Evolutionary conservation across 2,888 invertebrate genomes (phyloP), one percentile per base, ranked within the genome.

Genomic region (Malthinus seriepunctatus): DNA sequence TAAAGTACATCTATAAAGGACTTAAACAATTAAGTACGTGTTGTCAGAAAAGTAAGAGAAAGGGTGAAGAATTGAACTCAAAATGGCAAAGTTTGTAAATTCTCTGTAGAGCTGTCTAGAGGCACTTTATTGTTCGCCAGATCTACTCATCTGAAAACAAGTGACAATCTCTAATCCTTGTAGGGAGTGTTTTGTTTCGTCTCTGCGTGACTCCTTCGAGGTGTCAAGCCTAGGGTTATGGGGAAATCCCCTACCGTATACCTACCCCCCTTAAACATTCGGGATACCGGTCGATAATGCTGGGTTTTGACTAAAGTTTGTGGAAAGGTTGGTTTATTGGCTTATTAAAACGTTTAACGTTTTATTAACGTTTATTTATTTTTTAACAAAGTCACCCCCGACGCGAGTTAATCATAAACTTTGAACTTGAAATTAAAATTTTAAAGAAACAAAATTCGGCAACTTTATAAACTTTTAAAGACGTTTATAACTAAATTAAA

Each of bases 111-210:
- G 67, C 63, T 67, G 67, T 66, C 66, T 68, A 66, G 69, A 56
- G 67, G 70, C 67, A 69, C 69, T 71, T 71, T 71, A 72, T 72
- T 72, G 71, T 71, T 71, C 66, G 64, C 66, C 63, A 65, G 70
- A 72, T 72, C 73, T 70, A 71, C 71, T 72, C 73, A 68, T 71
- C 71, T 67, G 72, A 71, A 73, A 71, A 70, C 73, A 71, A 72
- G 71, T 72, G 72, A 73, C 73, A 72, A 72, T 72, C 71, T 73
- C 72, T 72, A 71, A 72, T 72, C 71, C 71, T 71, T 69, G 72
- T 71, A 69, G 71, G 70, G 70, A 71, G 71, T 71, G 72, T 71
- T 71, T 72, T 73, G 72, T 72, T 73, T 73, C 70, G 72, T 66
- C 68, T 68, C 71, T 69, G 72, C 72, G 72, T 72, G 72, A 73